phyloP scores from a whole-genome alignment of 2,113 vertebrate species.

The Emberiza fucata region DNA sequence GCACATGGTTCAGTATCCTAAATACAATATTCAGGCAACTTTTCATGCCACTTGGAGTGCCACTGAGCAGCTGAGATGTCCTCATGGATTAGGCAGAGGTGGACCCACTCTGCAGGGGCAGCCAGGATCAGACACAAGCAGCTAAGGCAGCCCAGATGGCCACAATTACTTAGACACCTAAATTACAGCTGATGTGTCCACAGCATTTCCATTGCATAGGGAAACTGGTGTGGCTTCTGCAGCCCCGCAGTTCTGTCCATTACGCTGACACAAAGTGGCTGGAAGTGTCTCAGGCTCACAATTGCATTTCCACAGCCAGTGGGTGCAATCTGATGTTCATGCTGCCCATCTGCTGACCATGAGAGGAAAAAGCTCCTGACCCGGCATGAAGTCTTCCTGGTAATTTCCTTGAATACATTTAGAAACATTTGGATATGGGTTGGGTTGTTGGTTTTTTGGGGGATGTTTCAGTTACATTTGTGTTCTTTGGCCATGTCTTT shows the following conservation, averaged over 20 bases:
- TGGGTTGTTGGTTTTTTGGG: not conserved
- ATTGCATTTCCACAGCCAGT: not conserved
- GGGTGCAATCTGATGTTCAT: not conserved
- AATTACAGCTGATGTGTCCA: not conserved
- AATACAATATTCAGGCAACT: not conserved
- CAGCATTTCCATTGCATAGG: not conserved
- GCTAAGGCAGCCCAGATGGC: not conserved
- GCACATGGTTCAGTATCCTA: not conserved
- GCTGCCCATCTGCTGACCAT: not conserved
- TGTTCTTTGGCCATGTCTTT: not conserved
- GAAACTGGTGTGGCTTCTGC: not conserved
- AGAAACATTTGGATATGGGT: not conserved
- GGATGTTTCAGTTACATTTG: not conserved
- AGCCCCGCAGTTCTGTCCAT: not conserved
- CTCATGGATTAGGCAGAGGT: not conserved
- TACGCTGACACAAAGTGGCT: rapidly evolving
- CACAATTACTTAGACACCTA: not conserved
- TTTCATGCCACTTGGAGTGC: not conserved
- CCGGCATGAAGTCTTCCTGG: not conserved
- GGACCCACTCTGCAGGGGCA: not conserved
- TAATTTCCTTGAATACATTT: not conserved
- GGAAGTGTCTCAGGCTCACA: not conserved
- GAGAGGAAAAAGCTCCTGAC: not conserved
- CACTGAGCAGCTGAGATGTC: not conserved
- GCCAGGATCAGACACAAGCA: not conserved